Evolutionary conservation across 1,140 invertebrate genomes (phyloP).

Genomic region (Goniozus legneri): DNA sequence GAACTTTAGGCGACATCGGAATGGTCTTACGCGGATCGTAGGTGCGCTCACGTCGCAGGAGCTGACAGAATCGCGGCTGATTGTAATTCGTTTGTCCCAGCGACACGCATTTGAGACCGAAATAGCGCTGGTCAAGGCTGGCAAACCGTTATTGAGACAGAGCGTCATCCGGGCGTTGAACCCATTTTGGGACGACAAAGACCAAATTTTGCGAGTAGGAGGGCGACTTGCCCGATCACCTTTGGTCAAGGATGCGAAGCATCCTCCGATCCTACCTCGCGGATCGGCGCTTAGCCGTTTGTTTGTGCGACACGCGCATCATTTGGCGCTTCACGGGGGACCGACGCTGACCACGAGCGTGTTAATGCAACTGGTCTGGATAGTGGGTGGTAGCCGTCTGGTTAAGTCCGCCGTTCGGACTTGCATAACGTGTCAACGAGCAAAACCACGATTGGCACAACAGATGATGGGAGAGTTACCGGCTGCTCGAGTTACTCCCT

Average conservation of each 20-base stretch:
- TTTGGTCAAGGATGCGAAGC: neutral
- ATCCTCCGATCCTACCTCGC: neutral
- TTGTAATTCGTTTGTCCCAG: neutral
- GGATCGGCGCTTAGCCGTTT: neutral
- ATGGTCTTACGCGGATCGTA: too few species aligned
- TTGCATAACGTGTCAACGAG: neutral
- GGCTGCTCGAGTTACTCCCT: slow-evolving; percentile 19
- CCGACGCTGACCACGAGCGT: neutral
- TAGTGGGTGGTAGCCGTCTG: neutral
- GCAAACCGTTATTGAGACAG: neutral
- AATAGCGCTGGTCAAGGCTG: neutral
- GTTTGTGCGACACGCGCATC: neutral
- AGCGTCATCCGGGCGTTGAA: neutral
- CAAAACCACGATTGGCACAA: slow-evolving; percentile 8
- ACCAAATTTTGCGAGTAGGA: neutral
- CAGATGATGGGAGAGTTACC: slow-evolving; percentile 34
- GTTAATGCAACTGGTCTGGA: neutral
- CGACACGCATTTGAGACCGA: neutral
- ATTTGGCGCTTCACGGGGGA: neutral
- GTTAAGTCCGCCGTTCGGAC: neutral
- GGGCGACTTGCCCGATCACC: neutral
- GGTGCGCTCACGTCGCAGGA: neutral
- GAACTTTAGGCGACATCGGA: too few species aligned
- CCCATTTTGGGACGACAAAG: neutral
- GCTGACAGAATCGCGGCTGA: neutral